Percentiles rank a stretch among this genome's conserved stretches.
Evolutionary conservation across 2,113 vertebrate genomes (phyloP).

Genomic region (Callaeas wilsoni): DNA sequence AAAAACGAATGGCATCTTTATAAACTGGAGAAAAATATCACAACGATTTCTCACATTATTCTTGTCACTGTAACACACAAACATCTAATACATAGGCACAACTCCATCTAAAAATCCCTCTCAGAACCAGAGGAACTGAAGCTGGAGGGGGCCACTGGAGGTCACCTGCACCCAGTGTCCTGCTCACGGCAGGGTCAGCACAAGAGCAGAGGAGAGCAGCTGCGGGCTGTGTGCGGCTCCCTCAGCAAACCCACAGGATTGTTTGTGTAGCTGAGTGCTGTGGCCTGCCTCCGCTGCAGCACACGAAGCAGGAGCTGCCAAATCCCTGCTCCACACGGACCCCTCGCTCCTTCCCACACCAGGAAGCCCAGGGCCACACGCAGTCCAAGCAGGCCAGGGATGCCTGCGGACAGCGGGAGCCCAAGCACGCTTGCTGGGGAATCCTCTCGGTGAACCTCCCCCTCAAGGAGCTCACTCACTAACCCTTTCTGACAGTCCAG

Average conservation of each 20-base stretch:
- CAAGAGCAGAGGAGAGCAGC: background rate
- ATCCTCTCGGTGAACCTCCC: accelerated
- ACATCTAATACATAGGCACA: accelerated
- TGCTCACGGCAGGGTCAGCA: background rate
- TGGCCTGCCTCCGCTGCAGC: background rate
- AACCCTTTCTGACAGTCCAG: background rate
- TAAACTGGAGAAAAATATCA: background rate
- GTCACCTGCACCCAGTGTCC: background rate
- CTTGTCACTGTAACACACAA: background rate
- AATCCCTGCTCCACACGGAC: background rate
- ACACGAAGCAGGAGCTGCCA: background rate
- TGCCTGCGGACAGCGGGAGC: accelerated
- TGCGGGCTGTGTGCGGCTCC: background rate
- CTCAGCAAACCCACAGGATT: background rate
- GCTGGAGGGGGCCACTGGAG: background rate
- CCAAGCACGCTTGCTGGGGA: background rate
- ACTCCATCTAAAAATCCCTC: background rate
- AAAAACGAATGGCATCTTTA: background rate
- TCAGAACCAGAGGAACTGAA: background rate
- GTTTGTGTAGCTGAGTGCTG: background rate
- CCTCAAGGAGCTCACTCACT: background rate
- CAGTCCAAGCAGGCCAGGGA: background rate
- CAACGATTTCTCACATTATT: background rate
- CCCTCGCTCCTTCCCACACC: accelerated
- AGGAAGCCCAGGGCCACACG: accelerated